Percentiles rank a stretch among this genome's conserved stretches.
These are phyloP conservation scores for Zosterops borbonicus DNA, from an alignment of 2,113 vertebrate genomes.

Conservation along the genomic window DNA sequence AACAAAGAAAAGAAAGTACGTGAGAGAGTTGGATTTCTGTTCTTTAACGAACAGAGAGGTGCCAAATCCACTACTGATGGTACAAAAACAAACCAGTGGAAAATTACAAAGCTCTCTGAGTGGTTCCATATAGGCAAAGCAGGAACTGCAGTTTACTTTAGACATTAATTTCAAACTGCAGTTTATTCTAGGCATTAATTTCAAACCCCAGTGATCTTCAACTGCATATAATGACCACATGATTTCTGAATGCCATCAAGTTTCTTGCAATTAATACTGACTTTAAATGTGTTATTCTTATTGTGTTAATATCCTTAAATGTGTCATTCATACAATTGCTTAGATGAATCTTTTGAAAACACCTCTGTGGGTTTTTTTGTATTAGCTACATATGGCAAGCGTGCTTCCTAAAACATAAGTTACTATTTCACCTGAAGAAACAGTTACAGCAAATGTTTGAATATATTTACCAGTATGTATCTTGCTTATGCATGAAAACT, in stretches of 20 bases:
- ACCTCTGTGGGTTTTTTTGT: not conserved
- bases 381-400: not conserved
- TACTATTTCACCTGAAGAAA: not conserved
- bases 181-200: not conserved
- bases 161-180: not conserved
- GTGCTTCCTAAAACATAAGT: not conserved
- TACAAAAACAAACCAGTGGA: constrained; percentile 23
- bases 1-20: constrained; percentile 50
- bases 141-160: not conserved
- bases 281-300: not conserved
- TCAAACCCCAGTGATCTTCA: not conserved
- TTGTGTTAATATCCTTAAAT: not conserved
- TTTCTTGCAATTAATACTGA: not conserved
- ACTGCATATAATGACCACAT: not conserved
- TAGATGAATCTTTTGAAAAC: not conserved
- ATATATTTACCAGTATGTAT: not conserved
- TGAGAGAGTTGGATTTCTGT: constrained; percentile 15
- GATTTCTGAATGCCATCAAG: not conserved
- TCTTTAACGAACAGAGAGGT: constrained; percentile 36
- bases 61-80: constrained; percentile 16
- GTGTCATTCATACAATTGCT: not conserved
- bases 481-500: not conserved
- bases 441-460: not conserved
- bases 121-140: not conserved
- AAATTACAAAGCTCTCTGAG: constrained; percentile 29